Evolutionary conservation across 2,888 invertebrate genomes (phyloP), one percentile per base, ranked within the genome.

Genomic region (Noctua janthe): DNA sequence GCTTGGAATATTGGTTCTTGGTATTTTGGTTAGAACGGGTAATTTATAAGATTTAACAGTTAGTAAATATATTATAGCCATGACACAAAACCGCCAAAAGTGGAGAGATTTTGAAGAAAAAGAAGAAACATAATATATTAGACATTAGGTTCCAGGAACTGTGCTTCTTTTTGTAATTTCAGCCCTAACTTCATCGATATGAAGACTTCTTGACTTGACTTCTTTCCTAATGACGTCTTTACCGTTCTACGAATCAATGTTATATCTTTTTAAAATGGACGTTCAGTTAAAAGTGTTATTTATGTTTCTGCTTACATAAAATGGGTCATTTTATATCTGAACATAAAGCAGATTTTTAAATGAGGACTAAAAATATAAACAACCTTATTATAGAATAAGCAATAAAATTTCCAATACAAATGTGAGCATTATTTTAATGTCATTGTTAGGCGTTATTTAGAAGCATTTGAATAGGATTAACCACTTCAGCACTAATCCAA

Each of bases 381-480:
- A 56, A 7, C 1, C 5, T 1, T 17, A 20, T n/a, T 67, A 2
- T 2, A 54, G n/a, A 35, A 56, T 47, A 56, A n/a, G 13, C 51
- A 78, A 43, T 78, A 3, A 29, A 3, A 35, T 69, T 69, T 43
- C 11, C 11, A 13, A 51, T n/a, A 39, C n/a, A 59, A 80, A 80
- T 51, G 1, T 29, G 39, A 51, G 49, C 23, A 51, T 13, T 71
- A 51, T 39, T 13, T 49, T 1, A 43, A 39, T 3, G 39, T 13
- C 20, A 73, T 43, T 54, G 1, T 35, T 29, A 17, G 11, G 3
- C 35, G 11, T n/a, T 20, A 79, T 49, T 66, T 67, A 20, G 17
- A 67, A 78, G 1, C 11, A 67, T 15, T 59, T 59, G 6, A 39
- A 56, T 7, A 67, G 20, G 29, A 56, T 59, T 69, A 29, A 39